A percentile compares a stretch with the other conserved stretches of the same genome.
Evolutionary conservation across 1,140 invertebrate genomes (phyloP).

Genomic region (Nomia melanderi): DNA sequence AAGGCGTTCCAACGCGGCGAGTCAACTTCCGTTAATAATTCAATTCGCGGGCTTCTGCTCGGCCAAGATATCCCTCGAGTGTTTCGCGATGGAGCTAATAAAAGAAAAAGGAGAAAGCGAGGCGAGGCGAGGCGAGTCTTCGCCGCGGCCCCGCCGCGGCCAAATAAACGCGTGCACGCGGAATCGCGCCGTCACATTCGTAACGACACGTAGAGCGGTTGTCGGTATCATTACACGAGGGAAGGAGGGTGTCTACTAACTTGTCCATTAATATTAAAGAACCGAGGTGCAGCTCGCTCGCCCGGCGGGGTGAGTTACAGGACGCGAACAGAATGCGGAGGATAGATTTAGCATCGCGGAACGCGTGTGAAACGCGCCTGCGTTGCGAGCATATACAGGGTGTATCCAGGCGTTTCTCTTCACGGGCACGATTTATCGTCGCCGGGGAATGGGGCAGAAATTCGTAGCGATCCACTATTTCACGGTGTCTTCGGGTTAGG

Average conservation of each 20-base stretch:
- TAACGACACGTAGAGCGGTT: conserved; percentile 23
- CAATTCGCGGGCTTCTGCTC: not conserved
- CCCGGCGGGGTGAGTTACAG: conserved; percentile 31
- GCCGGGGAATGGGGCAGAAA: not conserved
- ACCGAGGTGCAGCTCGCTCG: conserved; percentile 64
- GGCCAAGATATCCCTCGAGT: conserved; percentile 1
- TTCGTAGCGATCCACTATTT: not conserved
- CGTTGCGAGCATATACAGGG: not conserved
- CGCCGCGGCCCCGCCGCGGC: not conserved
- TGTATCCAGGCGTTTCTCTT: not conserved
- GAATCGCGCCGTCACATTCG: conserved; percentile 27
- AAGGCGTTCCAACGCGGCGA: not conserved
- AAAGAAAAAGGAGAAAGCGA: not conserved
- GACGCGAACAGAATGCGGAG: conserved; percentile 36
- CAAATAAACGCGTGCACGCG: conserved; percentile 24
- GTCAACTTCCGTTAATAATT: conserved; percentile 10
- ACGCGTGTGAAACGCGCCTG: conserved; percentile 22
- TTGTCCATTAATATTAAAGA: conserved; percentile 80
- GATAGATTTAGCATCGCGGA: conserved; percentile 46
- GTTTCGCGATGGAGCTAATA: not conserved
- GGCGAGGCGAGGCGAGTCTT: not conserved
- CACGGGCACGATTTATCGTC: not conserved
- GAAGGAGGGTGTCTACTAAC: conserved; percentile 73
- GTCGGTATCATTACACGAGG: conserved; percentile 56
- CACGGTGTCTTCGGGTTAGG: not conserved